Percentiles rank a stretch among this genome's conserved stretches.
Conservation (phyloP, 2,797 vertebrate genomes). For the Tachyglossus aculeatus region DNA sequence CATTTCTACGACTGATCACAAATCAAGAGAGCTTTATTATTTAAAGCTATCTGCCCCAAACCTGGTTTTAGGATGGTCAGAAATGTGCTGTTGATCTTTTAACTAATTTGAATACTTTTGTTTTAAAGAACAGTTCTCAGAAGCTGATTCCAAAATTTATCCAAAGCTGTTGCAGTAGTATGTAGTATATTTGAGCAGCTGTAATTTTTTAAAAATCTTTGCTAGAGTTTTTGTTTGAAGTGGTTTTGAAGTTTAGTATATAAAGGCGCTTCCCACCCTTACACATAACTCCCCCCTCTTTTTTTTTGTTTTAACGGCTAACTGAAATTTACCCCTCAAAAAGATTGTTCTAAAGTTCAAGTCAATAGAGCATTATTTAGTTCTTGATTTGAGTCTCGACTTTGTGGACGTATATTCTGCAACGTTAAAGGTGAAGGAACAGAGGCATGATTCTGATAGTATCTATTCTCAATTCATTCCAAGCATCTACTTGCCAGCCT, state of each 20-base stretch:
- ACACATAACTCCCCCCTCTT: no score
- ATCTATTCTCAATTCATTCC: accelerated
- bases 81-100: background rate
- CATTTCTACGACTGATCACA: slow-evolving; percentile 56
- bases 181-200: slow-evolving; percentile 5
- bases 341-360: background rate
- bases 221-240: background rate
- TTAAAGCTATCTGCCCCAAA: slow-evolving; percentile 2
- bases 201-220: slow-evolving; percentile 11
- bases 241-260: background rate
- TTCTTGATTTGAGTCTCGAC: no score
- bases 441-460: accelerated
- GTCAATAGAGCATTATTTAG: background rate
- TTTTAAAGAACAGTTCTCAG: background rate
- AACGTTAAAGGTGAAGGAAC: no score
- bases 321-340: background rate
- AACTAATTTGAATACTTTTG: slow-evolving; percentile 12
- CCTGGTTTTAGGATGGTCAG: background rate
- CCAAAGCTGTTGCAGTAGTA: slow-evolving; percentile 3
- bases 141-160: slow-evolving; percentile 7
- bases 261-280: slow-evolving; percentile 13
- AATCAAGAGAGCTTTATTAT: slow-evolving; percentile 40
- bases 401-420: no score
- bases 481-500: background rate
- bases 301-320: background rate